These are phyloP conservation scores for Tridacna crocea DNA, from an alignment of 2,888 invertebrate genomes.

Conservation along the genomic window DNA sequence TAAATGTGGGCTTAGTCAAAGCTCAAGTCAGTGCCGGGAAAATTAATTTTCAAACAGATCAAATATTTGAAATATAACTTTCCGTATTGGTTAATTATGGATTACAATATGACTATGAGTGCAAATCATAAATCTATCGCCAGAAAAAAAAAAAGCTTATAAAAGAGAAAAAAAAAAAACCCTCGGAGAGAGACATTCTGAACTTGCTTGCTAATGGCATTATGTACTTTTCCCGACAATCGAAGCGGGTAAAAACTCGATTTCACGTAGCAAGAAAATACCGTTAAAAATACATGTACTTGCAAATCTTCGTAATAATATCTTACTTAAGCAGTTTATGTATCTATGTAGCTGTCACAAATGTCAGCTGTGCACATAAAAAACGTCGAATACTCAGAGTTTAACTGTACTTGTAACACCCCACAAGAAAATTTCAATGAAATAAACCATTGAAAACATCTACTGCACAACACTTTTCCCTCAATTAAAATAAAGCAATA, in stretches of 20 bases:
- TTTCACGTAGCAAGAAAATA: not conserved
- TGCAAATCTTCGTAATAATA: not conserved
- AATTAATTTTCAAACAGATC: too few relatives aligned
- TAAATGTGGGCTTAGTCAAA: too few relatives aligned
- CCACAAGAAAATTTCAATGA: slow-evolving; percentile 9
- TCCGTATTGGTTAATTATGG: too few relatives aligned
- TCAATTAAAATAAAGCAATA: not conserved
- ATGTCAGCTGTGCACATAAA: not conserved
- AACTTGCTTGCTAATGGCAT: not conserved
- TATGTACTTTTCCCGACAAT: not conserved
- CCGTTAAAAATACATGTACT: not conserved
- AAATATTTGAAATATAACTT: too few relatives aligned
- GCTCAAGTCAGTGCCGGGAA: too few relatives aligned
- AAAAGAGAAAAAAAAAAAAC: too few relatives aligned
- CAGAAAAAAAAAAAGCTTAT: too few relatives aligned
- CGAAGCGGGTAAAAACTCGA: not conserved
- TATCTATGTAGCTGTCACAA: slow-evolving; percentile 3
- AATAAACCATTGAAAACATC: slow-evolving; percentile 13
- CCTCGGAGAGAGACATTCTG: too few relatives aligned
- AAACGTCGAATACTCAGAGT: not conserved
- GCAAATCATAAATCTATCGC: too few relatives aligned
- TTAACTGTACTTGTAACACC: not conserved
- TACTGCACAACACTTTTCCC: slow-evolving; percentile 11
- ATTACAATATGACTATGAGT: too few relatives aligned
- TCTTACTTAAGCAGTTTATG: not conserved